Evolutionary conservation across 2,113 vertebrate species (phyloP).

Genomic region (Trogon surrucura): DNA sequence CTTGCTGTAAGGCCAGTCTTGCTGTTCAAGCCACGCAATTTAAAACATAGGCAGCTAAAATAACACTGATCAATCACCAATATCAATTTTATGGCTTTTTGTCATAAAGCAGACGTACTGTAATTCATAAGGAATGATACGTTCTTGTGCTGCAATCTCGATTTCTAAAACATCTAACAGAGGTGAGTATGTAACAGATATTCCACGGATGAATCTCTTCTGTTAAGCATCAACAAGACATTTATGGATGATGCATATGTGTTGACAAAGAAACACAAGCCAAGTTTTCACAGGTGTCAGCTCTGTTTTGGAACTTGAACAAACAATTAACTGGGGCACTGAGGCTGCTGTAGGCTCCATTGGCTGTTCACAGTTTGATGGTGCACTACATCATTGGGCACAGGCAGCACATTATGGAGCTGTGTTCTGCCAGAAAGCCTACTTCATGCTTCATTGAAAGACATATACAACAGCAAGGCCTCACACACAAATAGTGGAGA

Average conservation of each 20-base stretch:
- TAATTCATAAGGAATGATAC: not conserved
- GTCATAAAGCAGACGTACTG: not conserved
- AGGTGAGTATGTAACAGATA: not conserved
- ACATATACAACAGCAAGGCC: not conserved
- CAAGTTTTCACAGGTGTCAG: conserved; percentile 38
- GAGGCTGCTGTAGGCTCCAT: not conserved
- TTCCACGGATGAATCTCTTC: not conserved
- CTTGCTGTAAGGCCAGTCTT: not conserved
- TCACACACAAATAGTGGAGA: not conserved
- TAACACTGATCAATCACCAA: conserved; percentile 1
- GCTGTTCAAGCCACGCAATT: not conserved
- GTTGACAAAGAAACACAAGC: not conserved
- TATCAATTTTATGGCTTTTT: not conserved
- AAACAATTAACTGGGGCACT: not conserved
- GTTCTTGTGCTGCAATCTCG: not conserved
- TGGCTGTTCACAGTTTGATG: not conserved
- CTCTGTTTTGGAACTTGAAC: not conserved
- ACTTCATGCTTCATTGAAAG: not conserved
- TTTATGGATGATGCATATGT: not conserved
- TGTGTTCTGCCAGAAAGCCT: not conserved
- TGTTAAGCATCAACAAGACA: not conserved
- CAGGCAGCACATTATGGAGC: not conserved
- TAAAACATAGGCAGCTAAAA: not conserved
- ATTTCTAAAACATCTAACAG: not conserved
- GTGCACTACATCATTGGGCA: not conserved